Percentiles rank a stretch among this genome's conserved stretches.
These are phyloP conservation scores for Apocrypta bakeri DNA, from an alignment of 1,140 invertebrate genomes.

Conservation along the genomic window DNA sequence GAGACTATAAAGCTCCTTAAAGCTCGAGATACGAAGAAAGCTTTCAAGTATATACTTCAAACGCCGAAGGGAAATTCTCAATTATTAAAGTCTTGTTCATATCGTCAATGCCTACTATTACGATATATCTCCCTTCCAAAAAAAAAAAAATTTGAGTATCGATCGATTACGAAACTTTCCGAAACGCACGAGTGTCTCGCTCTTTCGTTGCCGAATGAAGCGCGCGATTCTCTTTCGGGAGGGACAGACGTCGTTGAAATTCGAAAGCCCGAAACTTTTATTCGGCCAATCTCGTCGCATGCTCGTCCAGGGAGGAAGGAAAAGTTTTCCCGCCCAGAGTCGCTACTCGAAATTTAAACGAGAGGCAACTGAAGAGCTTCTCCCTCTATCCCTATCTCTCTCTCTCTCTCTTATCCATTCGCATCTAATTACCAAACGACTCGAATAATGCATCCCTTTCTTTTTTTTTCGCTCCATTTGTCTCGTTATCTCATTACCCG, in stretches of 20 bases:
- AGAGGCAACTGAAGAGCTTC: not conserved
- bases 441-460: conserved; percentile 28
- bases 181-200: not conserved
- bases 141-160: conserved; percentile 13
- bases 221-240: not conserved
- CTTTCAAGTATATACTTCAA: not conserved
- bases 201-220: not conserved
- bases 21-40: not conserved
- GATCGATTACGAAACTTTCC: conserved; percentile 34
- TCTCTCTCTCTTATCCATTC: no score
- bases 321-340: conserved; percentile 15
- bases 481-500: not conserved
- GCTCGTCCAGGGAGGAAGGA: not conserved
- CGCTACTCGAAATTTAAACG: conserved; percentile 33
- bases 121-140: not conserved
- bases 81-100: not conserved
- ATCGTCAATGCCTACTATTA: not conserved
- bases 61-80: not conserved
- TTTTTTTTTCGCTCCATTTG: not conserved
- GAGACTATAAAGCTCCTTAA: not conserved
- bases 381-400: no score
- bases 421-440: conserved; percentile 41
- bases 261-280: conserved; percentile 43
- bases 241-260: conserved; percentile 20
- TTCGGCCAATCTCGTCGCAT: conserved; percentile 5